Evolutionary conservation across 2,797 vertebrate genomes (phyloP), one percentile per base, ranked within the genome.

Genomic region (Champsocephalus esox): DNA sequence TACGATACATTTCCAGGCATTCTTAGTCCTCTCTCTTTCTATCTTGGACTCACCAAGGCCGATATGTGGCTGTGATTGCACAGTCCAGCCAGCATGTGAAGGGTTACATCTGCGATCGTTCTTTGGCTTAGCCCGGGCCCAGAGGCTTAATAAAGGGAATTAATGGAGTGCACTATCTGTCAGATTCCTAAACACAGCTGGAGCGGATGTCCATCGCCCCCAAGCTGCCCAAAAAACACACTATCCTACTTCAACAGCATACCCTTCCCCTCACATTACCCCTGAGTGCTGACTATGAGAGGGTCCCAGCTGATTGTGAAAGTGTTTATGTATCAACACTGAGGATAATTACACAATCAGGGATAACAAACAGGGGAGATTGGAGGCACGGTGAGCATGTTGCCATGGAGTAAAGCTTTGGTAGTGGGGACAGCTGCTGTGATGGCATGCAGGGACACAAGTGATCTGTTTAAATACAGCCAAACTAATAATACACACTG

Each of bases 111-210:
- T 95, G 92, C 79, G 87, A 91, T 86, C 78, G 86, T 91, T 95
- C 93, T 88, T 90, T 90, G 86, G 91, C 89, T 92, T 94, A 92
- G 93, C 92, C 87, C 74, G 68, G 84, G 78, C 92, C 93, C 93
- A 95, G 91, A 94, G 93, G 94, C 85, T 95, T 95, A 94, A 95
- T 95, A 95, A 94, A 95, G 90, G 92, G 93, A 95, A 94, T 95
- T 92, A 94, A 95, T 95, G 93, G 93, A 94, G 93, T 93, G 94
- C 92, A 93, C 92, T 95, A 94, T 94, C 94, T 94, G 94, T 95
- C 93, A 94, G 92, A 95, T 95, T 95, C 92, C 93, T 93, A 94
- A 95, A 96, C 94, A 95, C 94, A 95, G 94, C 94, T 95, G 94
- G 93, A 94, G 94, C 90, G 93, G 94, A 95, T 94, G 92, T 94